Evolutionary conservation across 2,113 vertebrate genomes (phyloP).

Genomic region (Chamaea fasciata): DNA sequence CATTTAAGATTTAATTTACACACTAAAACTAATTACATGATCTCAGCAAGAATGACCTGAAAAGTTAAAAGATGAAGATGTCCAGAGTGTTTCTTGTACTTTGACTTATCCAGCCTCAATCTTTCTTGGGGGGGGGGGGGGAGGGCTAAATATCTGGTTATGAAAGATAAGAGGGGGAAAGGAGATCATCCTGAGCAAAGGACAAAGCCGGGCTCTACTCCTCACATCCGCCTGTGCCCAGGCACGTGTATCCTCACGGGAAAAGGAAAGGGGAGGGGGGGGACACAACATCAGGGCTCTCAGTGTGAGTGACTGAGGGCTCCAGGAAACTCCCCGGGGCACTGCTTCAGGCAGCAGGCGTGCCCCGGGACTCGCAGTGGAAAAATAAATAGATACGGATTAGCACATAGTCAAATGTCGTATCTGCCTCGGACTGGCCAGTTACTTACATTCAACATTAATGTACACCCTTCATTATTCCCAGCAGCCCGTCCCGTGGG

Average conservation of each 20-base stretch:
- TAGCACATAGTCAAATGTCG: conserved; percentile 15
- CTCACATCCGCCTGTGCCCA: neutral
- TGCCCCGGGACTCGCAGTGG: neutral
- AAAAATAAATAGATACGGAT: conserved; percentile 62
- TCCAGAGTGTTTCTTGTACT: conserved; percentile 20
- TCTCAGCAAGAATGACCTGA: conserved; percentile 45
- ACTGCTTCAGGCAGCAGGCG: neutral
- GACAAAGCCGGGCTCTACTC: neutral
- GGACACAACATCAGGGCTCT: neutral
- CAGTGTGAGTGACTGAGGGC: neutral
- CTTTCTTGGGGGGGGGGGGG: neutral
- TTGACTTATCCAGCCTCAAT: conserved; percentile 43
- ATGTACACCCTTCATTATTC: conserved; percentile 64
- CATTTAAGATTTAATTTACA: conserved; percentile 70
- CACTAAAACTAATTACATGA: conserved; percentile 62
- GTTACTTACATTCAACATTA: conserved; percentile 37
- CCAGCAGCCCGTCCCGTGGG: neutral
- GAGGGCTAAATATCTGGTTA: neutral
- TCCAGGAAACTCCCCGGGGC: neutral
- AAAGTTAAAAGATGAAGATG: conserved; percentile 52
- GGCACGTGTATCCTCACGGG: neutral
- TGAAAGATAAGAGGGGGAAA: neutral
- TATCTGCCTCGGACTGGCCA: conserved; percentile 32
- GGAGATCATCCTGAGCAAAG: conserved; percentile 38
- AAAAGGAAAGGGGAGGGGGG: neutral